phyloP scores from a whole-genome alignment of 2,113 vertebrate genomes.

The Bufo gargarizans region DNA sequence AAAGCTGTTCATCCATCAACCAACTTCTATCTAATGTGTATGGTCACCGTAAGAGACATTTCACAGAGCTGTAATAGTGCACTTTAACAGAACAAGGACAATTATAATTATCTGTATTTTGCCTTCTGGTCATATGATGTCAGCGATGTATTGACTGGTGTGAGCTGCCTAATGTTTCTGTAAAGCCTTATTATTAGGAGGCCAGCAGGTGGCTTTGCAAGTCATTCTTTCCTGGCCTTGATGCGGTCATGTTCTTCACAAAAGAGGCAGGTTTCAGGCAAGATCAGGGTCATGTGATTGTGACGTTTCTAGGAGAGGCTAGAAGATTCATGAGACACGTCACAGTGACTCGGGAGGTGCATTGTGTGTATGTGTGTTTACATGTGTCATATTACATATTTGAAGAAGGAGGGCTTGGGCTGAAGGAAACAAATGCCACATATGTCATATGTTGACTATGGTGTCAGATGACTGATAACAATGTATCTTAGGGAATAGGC shows the following conservation, averaged over 20 bases:
- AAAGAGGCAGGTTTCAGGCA: slow-evolving; percentile 21
- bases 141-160: background rate
- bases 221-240: slow-evolving; percentile 1
- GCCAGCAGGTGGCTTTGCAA: slow-evolving; percentile 50
- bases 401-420: slow-evolving; percentile 29
- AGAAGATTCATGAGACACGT: slow-evolving; percentile 14
- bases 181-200: slow-evolving; percentile 28
- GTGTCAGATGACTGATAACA: background rate
- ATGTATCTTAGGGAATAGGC: background rate
- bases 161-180: background rate
- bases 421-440: slow-evolving; percentile 32
- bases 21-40: background rate
- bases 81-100: background rate
- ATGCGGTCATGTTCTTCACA: background rate
- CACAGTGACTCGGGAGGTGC: slow-evolving; percentile 34
- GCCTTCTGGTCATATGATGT: background rate
- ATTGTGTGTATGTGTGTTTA: slow-evolving; percentile 21
- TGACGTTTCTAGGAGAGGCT: slow-evolving; percentile 52
- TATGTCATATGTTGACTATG: background rate
- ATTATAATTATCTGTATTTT: background rate
- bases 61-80: background rate
- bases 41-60: background rate
- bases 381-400: slow-evolving; percentile 44
- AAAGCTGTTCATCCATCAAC: no score
- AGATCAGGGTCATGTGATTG: slow-evolving; percentile 30